Conservation (phyloP, 2,797 vertebrate genomes). For the Rhabdomys pumilio region DNA sequence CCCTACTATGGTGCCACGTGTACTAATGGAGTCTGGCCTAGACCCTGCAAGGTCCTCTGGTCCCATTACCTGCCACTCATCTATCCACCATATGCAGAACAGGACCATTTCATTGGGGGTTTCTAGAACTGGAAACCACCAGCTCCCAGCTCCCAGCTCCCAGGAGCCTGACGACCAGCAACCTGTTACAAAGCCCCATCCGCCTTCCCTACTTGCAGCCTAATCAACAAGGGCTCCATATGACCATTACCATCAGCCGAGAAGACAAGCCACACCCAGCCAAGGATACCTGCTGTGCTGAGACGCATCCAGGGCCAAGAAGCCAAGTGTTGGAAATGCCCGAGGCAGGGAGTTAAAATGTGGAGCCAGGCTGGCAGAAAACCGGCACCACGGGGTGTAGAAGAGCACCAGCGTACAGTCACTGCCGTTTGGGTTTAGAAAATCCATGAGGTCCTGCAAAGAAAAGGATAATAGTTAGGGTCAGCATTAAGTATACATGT, state of each 20-base stretch:
- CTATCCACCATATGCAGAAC: not conserved
- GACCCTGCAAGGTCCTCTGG: not conserved
- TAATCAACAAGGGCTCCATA: not conserved
- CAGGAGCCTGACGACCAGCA: not conserved
- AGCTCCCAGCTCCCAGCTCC: not conserved
- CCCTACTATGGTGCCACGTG: not conserved
- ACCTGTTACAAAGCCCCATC: not conserved
- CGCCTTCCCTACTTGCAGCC: not conserved
- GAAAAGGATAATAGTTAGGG: conserved; percentile 70
- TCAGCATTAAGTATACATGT: not conserved
- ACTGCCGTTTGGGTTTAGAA: conserved; percentile 95
- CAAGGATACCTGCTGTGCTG: conserved; percentile 96
- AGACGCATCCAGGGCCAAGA: conserved; percentile 97
- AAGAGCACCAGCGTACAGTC: conserved; percentile 98
- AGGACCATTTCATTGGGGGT: not conserved
- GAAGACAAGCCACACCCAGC: not conserved
- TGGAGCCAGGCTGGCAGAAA: conserved; percentile 96
- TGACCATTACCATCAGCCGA: not conserved
- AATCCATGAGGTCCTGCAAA: conserved; percentile 97
- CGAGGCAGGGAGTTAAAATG: conserved; percentile 97
- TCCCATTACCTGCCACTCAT: not conserved
- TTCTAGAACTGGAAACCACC: not conserved
- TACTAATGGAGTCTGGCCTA: not conserved
- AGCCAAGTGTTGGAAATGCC: conserved; percentile 96
- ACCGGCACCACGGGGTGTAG: conserved; percentile 97